Evolutionary conservation across 2,888 invertebrate genomes (phyloP).

Genomic region (Eristalis arbustorum): DNA sequence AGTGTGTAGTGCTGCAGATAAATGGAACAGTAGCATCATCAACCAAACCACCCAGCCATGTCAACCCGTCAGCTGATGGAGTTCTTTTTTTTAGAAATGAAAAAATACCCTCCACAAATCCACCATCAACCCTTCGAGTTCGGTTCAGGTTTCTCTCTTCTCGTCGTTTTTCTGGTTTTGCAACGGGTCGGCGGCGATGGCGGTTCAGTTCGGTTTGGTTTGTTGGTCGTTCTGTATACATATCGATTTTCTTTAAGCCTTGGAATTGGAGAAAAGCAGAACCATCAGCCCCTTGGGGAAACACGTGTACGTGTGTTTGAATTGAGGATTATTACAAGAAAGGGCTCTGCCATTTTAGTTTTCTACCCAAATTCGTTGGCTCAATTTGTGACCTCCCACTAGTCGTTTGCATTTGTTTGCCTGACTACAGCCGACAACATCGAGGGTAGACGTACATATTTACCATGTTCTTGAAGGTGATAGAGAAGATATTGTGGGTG

Average conservation of each 20-base stretch:
- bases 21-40: conserved; percentile 14
- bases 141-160: neutral
- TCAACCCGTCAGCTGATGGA: conserved; percentile 44
- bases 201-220: neutral
- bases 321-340: conserved; percentile 40
- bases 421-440: neutral
- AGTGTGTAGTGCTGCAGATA: neutral
- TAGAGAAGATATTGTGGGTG: neutral
- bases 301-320: conserved; percentile 47
- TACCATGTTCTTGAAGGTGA: neutral
- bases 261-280: conserved; percentile 22
- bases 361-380: conserved; percentile 11
- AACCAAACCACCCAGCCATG: neutral
- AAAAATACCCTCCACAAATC: neutral
- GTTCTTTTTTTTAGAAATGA: conserved; percentile 3
- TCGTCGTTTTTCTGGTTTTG: neutral
- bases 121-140: conserved; percentile 8
- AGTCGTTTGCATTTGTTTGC: neutral
- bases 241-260: conserved; percentile 56
- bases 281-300: conserved; percentile 24
- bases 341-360: conserved; percentile 7
- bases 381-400: conserved; percentile 28
- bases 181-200: neutral
- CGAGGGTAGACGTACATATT: neutral
- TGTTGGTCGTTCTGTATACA: conserved; percentile 10